These are phyloP conservation scores for Erythrocebus patas DNA, from an alignment of 2,113 vertebrate species.

Conservation along the genomic window DNA sequence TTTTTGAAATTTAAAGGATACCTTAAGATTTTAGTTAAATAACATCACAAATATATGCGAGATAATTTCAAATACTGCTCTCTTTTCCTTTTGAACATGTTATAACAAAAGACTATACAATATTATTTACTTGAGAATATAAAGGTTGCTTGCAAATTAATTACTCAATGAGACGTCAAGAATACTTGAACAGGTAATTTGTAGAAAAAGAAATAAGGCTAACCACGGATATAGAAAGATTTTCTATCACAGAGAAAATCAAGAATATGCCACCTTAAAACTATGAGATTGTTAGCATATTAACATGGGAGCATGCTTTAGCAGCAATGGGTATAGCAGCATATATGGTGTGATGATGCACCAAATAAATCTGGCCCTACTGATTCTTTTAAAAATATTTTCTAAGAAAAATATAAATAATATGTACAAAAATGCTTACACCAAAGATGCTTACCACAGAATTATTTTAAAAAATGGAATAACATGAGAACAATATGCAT, in stretches of 20 bases:
- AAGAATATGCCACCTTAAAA: background rate
- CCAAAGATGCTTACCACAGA: rapidly evolving
- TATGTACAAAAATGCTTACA: background rate
- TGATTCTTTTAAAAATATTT: background rate
- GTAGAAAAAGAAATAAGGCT: background rate
- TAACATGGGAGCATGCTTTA: too few relatives aligned
- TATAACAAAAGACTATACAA: background rate
- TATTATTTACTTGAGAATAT: background rate
- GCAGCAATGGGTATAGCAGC: rapidly evolving
- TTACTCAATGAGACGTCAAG: background rate
- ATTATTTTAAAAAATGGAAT: background rate
- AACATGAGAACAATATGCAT: background rate
- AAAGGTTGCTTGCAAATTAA: background rate
- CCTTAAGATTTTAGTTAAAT: background rate
- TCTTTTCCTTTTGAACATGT: background rate
- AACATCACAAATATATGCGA: background rate
- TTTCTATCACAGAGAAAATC: background rate
- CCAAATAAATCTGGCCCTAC: too few relatives aligned
- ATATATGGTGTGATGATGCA: rapidly evolving
- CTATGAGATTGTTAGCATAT: background rate
- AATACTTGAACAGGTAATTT: background rate
- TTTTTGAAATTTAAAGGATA: background rate
- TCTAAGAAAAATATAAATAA: background rate
- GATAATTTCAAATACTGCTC: background rate
- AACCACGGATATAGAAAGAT: background rate